phyloP scores from a whole-genome alignment of 2,888 invertebrate species.

The Sepiola atlantica region DNA sequence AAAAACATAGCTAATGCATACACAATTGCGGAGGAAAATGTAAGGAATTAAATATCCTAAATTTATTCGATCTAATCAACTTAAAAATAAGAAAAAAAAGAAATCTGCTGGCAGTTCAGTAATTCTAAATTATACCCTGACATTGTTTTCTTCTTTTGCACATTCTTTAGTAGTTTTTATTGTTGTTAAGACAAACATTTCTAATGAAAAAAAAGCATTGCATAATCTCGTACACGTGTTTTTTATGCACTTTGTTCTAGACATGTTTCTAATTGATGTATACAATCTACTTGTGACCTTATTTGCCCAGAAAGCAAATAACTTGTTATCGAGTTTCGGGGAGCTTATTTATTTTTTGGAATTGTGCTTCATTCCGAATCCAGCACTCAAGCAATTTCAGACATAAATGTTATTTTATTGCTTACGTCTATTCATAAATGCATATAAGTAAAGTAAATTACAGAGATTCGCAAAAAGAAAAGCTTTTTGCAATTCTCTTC shows the following conservation, averaged over 20 bases:
- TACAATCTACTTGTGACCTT: neutral
- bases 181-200: neutral
- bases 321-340: neutral
- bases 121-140: neutral
- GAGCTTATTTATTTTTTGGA: neutral
- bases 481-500: neutral
- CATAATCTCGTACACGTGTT: neutral
- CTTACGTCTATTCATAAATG: neutral
- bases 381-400: constrained; percentile 8
- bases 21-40: no score
- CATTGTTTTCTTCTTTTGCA: neutral
- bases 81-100: no score
- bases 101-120: neutral
- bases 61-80: no score
- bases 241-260: neutral
- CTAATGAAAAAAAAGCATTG: neutral
- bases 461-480: neutral
- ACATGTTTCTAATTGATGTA: constrained; percentile 9
- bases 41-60: no score
- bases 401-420: neutral
- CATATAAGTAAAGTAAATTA: neutral
- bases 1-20: no score
- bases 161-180: neutral
- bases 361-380: neutral
- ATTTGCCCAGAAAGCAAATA: neutral